Conservation (phyloP, 1,140 invertebrate species). For the Diploscapter pachys region DNA sequence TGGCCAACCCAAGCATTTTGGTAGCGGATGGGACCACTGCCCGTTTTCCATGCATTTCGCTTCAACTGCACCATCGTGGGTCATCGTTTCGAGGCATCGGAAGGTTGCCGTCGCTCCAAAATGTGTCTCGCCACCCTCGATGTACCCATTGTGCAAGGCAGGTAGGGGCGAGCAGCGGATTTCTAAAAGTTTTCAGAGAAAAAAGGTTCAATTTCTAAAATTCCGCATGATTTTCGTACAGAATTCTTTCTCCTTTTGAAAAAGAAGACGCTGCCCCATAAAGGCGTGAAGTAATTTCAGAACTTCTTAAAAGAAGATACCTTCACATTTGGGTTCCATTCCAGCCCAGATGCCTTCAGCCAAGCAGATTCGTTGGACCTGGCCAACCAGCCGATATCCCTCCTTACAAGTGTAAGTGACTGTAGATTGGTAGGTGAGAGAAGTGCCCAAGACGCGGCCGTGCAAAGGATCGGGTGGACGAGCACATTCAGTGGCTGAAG, state of each 20-base stretch:
- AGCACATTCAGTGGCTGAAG: conserved; percentile 54
- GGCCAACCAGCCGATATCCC: conserved; percentile 86
- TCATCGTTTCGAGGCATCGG: conserved; percentile 86
- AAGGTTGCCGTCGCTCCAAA: conserved; percentile 87
- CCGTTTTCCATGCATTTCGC: conserved; percentile 82
- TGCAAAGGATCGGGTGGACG: conserved; percentile 54
- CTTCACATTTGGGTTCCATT: conserved; percentile 76
- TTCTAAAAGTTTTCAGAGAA: conserved; percentile 65
- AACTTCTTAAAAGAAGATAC: conserved; percentile 62
- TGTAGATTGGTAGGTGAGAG: conserved; percentile 72
- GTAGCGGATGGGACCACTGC: conserved; percentile 84
- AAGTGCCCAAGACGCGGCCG: conserved; percentile 79
- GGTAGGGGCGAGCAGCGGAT: conserved; percentile 89
- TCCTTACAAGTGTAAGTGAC: conserved; percentile 87
- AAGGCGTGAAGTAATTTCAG: neutral
- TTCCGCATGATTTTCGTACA: neutral
- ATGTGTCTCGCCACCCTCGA: conserved; percentile 83
- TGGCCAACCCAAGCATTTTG: conserved; percentile 73
- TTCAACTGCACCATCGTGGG: conserved; percentile 73
- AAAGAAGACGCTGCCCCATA: neutral
- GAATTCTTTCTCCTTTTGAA: conserved; percentile 44
- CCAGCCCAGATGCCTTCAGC: conserved; percentile 89
- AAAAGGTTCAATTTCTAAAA: conserved; percentile 7
- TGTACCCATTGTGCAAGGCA: conserved; percentile 85
- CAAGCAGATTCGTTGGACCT: conserved; percentile 79